Percentiles rank a stretch among this genome's conserved stretches.
phyloP scores from a whole-genome alignment of 2,888 invertebrate species.

The Rhyacophila evoluta region DNA sequence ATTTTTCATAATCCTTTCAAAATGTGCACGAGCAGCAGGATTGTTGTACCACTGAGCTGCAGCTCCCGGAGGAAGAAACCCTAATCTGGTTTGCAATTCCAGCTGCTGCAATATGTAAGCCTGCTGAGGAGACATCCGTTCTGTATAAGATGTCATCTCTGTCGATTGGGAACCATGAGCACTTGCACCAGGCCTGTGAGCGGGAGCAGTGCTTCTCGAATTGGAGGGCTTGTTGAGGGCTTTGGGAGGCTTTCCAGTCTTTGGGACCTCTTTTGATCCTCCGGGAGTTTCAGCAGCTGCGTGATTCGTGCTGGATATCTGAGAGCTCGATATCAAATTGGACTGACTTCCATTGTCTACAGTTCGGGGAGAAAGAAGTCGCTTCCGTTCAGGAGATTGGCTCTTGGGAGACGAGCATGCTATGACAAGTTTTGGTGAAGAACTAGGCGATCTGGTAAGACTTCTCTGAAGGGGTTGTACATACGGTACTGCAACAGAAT shows the following conservation, averaged over 20 bases:
- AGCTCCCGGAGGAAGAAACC: constrained; percentile 50
- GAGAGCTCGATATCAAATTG: constrained; percentile 65
- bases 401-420: constrained; percentile 56
- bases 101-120: constrained; percentile 50
- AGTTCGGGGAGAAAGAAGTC: constrained; percentile 58
- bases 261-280: constrained; percentile 60
- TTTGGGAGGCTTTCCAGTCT: constrained; percentile 62
- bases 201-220: not conserved
- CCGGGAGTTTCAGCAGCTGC: constrained; percentile 59
- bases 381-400: constrained; percentile 64
- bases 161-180: not conserved
- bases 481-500: constrained; percentile 56
- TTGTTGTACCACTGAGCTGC: constrained; percentile 53
- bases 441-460: constrained; percentile 69
- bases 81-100: constrained; percentile 49
- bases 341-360: constrained; percentile 64
- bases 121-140: constrained; percentile 45
- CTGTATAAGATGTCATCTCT: constrained; percentile 6
- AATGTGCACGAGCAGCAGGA: constrained; percentile 50
- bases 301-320: constrained; percentile 60
- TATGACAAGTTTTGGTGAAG: constrained; percentile 68
- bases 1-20: constrained; percentile 63
- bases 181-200: constrained; percentile 23
- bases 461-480: constrained; percentile 64
- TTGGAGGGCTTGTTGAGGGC: constrained; percentile 60